phyloP scores from a whole-genome alignment of 2,113 vertebrate genomes.

The Myiozetetes cayanensis region DNA sequence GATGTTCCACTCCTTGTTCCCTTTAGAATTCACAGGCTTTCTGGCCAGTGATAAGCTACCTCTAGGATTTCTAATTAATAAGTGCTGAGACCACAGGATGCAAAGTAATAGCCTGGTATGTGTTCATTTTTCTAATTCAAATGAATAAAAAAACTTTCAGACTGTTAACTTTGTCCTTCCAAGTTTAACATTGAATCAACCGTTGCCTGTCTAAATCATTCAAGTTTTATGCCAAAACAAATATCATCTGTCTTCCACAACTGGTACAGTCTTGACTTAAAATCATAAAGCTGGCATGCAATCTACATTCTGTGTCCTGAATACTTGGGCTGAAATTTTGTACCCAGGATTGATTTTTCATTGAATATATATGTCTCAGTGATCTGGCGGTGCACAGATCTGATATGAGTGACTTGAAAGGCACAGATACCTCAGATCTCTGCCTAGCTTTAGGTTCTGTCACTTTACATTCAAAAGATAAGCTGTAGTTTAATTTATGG shows the following conservation, averaged over 20 bases:
- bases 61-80: neutral
- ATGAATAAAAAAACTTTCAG: neutral
- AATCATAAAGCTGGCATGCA: neutral
- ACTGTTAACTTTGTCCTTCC: neutral
- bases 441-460: neutral
- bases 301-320: neutral
- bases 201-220: neutral
- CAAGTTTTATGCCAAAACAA: neutral
- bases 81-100: neutral
- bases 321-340: neutral
- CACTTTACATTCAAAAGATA: neutral
- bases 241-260: neutral
- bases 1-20: neutral
- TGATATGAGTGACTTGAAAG: neutral
- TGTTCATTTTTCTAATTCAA: slow-evolving; percentile 2
- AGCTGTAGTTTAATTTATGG: neutral
- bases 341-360: neutral
- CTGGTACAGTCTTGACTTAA: slow-evolving; percentile 7
- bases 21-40: neutral
- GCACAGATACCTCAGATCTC: neutral
- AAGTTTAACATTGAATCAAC: neutral
- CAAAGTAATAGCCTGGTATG: neutral
- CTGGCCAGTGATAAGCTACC: neutral
- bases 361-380: neutral
- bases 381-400: neutral